Conservation (phyloP, 2,797 vertebrate genomes). For the Ibycter americanus region DNA sequence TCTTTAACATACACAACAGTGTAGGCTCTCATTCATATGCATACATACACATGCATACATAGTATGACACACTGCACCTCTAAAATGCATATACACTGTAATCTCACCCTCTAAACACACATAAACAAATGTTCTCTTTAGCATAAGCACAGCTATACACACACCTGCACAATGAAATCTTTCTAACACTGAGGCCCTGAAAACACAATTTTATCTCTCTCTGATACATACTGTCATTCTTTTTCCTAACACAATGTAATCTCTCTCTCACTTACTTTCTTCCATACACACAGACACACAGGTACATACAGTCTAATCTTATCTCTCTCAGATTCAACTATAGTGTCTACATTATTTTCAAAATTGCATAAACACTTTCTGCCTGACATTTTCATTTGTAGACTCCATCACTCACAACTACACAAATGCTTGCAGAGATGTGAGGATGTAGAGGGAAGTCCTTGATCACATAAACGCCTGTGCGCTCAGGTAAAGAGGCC, state of each 20-base stretch:
- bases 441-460: not conserved
- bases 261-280: not conserved
- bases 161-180: conserved; percentile 24
- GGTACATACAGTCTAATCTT: conserved; percentile 31
- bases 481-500: not conserved
- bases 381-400: conserved; percentile 42
- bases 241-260: conserved; percentile 39
- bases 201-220: conserved; percentile 44
- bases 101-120: not conserved
- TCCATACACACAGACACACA: not conserved
- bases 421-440: not conserved
- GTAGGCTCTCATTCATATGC: not conserved
- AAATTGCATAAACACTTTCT: conserved; percentile 42
- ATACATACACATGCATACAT: not conserved
- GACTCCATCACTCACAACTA: conserved; percentile 27
- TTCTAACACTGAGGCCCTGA: not conserved
- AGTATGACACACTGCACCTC: not conserved
- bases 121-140: not conserved
- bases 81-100: not conserved
- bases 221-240: not conserved
- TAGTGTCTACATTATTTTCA: conserved; percentile 40
- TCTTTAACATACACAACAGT: not conserved
- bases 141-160: not conserved
- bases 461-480: not conserved
- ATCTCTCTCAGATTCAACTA: conserved; percentile 36